Evolutionary conservation across 2,888 invertebrate species (phyloP), one percentile per base, ranked within the genome.

Genomic region (Drosophila tanythrix): DNA sequence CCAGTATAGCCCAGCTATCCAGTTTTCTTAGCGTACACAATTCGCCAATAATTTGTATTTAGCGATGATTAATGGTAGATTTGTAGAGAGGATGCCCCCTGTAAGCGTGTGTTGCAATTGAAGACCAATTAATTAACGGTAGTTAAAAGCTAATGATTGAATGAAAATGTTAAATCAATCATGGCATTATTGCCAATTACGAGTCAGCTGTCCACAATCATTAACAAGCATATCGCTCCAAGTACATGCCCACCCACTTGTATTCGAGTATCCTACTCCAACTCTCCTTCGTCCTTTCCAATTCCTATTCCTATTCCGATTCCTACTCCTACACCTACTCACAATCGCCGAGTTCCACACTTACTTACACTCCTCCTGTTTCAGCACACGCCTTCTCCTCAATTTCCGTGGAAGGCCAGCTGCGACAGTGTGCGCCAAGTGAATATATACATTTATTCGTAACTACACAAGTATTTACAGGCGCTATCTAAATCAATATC

Each of bases 401-500:
- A n/a, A 38, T 43, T 25, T 21, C 40, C 46, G 46, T 46, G 15
- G 25, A 8, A 25, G 25, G 29, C 36, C 51, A 35, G 31, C 55
- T 40, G 15, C 57, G 10, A 36, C 35, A 25, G 48, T 40, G 27
- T 27, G 27, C 55, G 15, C 11, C 36, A 18, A 27, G 53, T 53
- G 33, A 11, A 62, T 43, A 36, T 29, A 46, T 55, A 51, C 56
- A 70, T 61, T 60, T 60, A 61, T 46, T 40, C 48, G 60, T 43
- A 52, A 73, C 60, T 57, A 57, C 66, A 72, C 67, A 67, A 73
- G 73, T 53, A 73, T 73, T 72, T 59, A 67, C 68, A 66, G 67
- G 53, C 70, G 81, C 81, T 81, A 81, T 81, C 81, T 78, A 81
- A 81, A 83, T 81, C 81, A 83, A 83, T 81, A 83, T 81, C 83